A percentile compares a stretch with the other conserved stretches of the same genome.
Evolutionary conservation across 2,888 invertebrate genomes (phyloP).

Genomic region (Parasteatoda lunata): DNA sequence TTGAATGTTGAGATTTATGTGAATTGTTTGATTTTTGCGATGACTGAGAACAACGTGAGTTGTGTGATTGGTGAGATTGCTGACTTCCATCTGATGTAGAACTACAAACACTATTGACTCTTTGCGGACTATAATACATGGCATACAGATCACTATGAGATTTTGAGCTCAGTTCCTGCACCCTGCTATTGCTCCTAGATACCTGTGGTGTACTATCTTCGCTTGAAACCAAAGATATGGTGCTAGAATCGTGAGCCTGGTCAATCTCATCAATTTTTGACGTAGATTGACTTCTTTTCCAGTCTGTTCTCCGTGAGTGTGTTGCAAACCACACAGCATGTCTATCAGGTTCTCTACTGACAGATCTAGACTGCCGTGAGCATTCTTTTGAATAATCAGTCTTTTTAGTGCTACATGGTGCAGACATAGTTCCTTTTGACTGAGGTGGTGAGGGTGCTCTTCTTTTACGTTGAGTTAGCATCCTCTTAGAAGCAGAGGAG

Average conservation of each 20-base stretch:
- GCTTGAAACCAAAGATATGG: conserved; percentile 74
- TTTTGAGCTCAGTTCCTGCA: conserved; percentile 56
- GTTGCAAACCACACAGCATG: conserved; percentile 67
- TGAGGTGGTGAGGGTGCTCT: conserved; percentile 72
- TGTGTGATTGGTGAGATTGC: conserved; percentile 61
- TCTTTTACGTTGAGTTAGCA: conserved; percentile 72
- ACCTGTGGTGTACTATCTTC: conserved; percentile 77
- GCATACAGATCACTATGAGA: conserved; percentile 64
- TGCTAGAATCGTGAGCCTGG: conserved; percentile 75
- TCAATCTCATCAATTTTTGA: conserved; percentile 73
- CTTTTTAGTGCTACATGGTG: conserved; percentile 52
- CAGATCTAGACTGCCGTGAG: conserved; percentile 23
- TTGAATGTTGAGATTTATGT: conserved; percentile 44
- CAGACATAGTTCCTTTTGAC: conserved; percentile 46
- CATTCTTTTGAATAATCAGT: conserved; percentile 23
- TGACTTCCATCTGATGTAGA: conserved; percentile 69
- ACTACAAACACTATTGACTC: conserved; percentile 70
- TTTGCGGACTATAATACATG: conserved; percentile 61
- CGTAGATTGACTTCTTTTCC: conserved; percentile 72
- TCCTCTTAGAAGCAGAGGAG: conserved; percentile 70
- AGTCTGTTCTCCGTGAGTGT: conserved; percentile 66
- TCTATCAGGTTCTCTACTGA: conserved; percentile 42
- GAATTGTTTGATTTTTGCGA: conserved; percentile 58
- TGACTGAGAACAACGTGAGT: conserved; percentile 55
- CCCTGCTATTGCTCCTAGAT: conserved; percentile 76